Evolutionary conservation across 1,140 invertebrate genomes (phyloP).

Genomic region (Sitodiplosis mosellana): DNA sequence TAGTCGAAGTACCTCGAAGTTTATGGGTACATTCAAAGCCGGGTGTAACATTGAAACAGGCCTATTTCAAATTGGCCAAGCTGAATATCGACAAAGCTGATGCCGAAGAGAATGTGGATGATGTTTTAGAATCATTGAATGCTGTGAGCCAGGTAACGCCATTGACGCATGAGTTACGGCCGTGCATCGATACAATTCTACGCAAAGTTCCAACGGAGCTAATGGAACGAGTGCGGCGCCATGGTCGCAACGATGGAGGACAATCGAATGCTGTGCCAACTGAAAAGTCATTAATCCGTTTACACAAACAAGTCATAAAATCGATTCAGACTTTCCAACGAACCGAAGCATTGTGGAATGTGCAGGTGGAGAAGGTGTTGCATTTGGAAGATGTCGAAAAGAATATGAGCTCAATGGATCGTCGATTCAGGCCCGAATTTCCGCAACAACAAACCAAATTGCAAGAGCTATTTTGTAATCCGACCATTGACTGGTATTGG

Average conservation of each 20-base stretch:
- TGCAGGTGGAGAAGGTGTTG: slow-evolving; percentile 62
- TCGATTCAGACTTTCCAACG: slow-evolving; percentile 71
- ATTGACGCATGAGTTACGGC: slow-evolving; percentile 42
- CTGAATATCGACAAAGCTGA: slow-evolving; percentile 91
- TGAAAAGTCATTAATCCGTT: slow-evolving; percentile 60
- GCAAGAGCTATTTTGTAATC: slow-evolving; percentile 37
- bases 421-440: slow-evolving; percentile 61
- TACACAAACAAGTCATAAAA: slow-evolving; percentile 71
- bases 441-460: slow-evolving; percentile 31
- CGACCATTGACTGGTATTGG: slow-evolving; percentile 85
- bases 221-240: slow-evolving; percentile 32
- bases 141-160: slow-evolving; percentile 46
- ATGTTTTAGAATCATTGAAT: slow-evolving; percentile 74
- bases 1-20: slow-evolving; percentile 85
- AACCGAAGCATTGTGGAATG: slow-evolving; percentile 83
- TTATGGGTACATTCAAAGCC: slow-evolving; percentile 72
- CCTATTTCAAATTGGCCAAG: slow-evolving; percentile 96
- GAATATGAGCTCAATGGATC: slow-evolving; percentile 58
- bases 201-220: slow-evolving; percentile 67
- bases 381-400: slow-evolving; percentile 73
- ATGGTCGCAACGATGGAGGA: slow-evolving; percentile 40
- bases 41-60: slow-evolving; percentile 64
- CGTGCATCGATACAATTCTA: slow-evolving; percentile 70
- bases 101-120: slow-evolving; percentile 89
- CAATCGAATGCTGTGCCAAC: slow-evolving; percentile 49